Conservation (phyloP, 2,888 invertebrate species). For the Cataglyphis rosenhaueri region DNA sequence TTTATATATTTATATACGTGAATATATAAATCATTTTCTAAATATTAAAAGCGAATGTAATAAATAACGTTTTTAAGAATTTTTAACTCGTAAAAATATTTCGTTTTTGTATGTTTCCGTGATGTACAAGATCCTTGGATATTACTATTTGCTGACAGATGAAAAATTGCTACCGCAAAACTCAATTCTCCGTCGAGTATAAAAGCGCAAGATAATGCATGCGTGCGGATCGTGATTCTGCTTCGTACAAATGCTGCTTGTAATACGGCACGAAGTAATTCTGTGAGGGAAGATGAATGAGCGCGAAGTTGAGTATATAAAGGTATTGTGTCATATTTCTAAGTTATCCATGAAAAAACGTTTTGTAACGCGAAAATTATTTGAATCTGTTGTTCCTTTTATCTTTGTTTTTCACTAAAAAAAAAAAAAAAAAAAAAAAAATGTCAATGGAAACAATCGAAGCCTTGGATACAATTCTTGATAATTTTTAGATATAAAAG, state of each 20-base stretch:
- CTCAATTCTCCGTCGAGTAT: constrained; percentile 49
- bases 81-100: neutral
- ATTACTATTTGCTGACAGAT: constrained; percentile 32
- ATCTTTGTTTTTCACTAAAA: neutral
- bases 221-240: constrained; percentile 17
- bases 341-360: constrained; percentile 48
- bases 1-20: neutral
- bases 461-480: neutral
- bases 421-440: neutral
- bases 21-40: neutral
- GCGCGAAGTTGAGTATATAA: constrained; percentile 34
- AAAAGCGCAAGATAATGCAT: constrained; percentile 32
- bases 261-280: constrained; percentile 29
- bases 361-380: constrained; percentile 46
- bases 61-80: constrained; percentile 12
- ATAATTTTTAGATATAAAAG: neutral
- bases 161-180: constrained; percentile 55
- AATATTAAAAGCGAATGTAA: neutral
- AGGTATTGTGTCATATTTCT: constrained; percentile 36
- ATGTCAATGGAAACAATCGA: neutral
- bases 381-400: constrained; percentile 33
- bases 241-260: constrained; percentile 39
- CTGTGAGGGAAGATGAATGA: constrained; percentile 20
- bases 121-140: neutral
- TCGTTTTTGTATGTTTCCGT: constrained; percentile 36